Evolutionary conservation across 1,140 invertebrate species (phyloP).

Genomic region (Drosophila busckii): DNA sequence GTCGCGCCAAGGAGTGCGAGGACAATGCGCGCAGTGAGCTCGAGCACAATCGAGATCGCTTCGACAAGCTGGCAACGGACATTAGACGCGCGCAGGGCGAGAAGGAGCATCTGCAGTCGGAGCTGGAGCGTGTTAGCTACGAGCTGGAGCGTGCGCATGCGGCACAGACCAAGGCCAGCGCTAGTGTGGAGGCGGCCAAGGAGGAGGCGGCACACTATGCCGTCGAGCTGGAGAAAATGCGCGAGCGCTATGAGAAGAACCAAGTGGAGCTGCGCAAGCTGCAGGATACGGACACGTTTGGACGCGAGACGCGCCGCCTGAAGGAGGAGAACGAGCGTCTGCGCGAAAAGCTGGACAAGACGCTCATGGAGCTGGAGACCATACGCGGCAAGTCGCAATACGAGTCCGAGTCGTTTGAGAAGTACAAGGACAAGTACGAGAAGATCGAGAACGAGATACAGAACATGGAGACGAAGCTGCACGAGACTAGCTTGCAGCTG

Average conservation of each 20-base stretch:
- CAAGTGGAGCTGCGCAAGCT: slow-evolving; percentile 90
- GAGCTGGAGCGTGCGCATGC: slow-evolving; percentile 91
- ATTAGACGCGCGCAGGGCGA: slow-evolving; percentile 89
- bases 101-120: slow-evolving; percentile 90
- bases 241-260: slow-evolving; percentile 92
- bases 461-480: slow-evolving; percentile 86
- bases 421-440: slow-evolving; percentile 87
- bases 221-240: slow-evolving; percentile 93
- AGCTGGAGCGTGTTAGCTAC: slow-evolving; percentile 90
- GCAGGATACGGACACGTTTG: slow-evolving; percentile 85
- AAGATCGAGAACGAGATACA: slow-evolving; percentile 87
- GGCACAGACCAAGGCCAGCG: slow-evolving; percentile 90
- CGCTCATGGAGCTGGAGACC: slow-evolving; percentile 87
- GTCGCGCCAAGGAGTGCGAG: slow-evolving; percentile 91
- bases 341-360: slow-evolving; percentile 90
- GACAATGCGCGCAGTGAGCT: slow-evolving; percentile 94
- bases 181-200: slow-evolving; percentile 91
- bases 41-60: slow-evolving; percentile 93
- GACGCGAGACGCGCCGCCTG: slow-evolving; percentile 85
- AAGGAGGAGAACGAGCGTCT: slow-evolving; percentile 91
- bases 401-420: slow-evolving; percentile 91
- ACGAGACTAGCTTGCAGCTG: slow-evolving; percentile 88
- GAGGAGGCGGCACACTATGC: slow-evolving; percentile 92
- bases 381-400: slow-evolving; percentile 92
- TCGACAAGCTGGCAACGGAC: slow-evolving; percentile 93